Conservation (phyloP, 2,888 invertebrate species). For the Cetonia aurata region DNA sequence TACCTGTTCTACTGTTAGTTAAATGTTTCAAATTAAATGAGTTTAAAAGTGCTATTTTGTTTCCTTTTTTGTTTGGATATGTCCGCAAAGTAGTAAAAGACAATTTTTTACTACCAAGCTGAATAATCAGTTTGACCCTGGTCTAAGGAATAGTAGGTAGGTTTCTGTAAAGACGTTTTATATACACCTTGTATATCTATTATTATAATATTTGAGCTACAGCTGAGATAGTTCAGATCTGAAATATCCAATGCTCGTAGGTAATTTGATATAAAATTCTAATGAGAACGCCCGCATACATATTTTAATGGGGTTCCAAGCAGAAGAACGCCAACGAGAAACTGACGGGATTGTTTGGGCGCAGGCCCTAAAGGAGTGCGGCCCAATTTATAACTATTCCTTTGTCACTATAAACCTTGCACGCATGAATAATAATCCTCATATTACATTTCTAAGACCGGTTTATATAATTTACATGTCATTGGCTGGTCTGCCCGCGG, state of each 20-base stretch:
- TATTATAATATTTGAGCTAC: too few relatives aligned
- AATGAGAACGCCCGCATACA: conserved; percentile 40
- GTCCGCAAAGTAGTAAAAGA: too few relatives aligned
- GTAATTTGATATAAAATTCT: conserved; percentile 49
- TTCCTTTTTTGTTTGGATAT: too few relatives aligned
- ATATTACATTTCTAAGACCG: conserved; percentile 53
- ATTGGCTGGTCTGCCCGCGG: conserved; percentile 58
- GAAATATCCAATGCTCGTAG: conserved; percentile 34
- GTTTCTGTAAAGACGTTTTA: too few relatives aligned
- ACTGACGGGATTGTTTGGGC: conserved; percentile 17
- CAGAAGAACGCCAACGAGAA: conserved; percentile 28
- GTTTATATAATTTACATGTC: conserved; percentile 57
- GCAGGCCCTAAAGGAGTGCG: conserved; percentile 21
- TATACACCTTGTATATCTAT: too few relatives aligned
- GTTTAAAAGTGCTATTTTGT: too few relatives aligned
- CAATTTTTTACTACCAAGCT: too few relatives aligned
- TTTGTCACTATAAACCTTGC: conserved; percentile 35
- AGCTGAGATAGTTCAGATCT: too few relatives aligned
- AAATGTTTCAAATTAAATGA: too few relatives aligned
- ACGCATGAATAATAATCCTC: conserved; percentile 50
- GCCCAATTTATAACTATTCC: conserved; percentile 35
- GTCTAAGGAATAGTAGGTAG: too few relatives aligned
- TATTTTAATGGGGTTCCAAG: conserved; percentile 29
- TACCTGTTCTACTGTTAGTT: too few relatives aligned
- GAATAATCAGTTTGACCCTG: too few relatives aligned